Base-by-base conservation (phyloP, 2,797 vertebrate genomes). In the Bucorvus abyssinicus region DNA sequence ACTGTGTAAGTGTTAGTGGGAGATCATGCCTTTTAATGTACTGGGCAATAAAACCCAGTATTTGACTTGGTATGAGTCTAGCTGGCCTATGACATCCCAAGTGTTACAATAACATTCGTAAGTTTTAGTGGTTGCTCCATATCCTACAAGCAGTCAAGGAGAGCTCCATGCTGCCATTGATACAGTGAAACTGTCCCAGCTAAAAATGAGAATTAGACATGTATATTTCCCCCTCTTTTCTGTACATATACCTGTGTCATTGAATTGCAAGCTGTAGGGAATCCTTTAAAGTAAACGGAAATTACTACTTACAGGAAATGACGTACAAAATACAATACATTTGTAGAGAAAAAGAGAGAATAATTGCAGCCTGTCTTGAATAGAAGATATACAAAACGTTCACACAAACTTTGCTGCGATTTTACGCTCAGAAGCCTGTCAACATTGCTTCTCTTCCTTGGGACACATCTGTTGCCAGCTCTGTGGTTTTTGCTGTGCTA, bases 21-120 rank as follows among this genome's bases (percentile, higher is more conserved):
- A 87, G 70, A 82, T 86, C 70, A 93, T 13, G 53, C 30, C 24
- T 94, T 95, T 94, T 87, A 93, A 81, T 4, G 9, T 77, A 64
- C 32, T 68, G 38, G 80, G 19, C 52, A 95, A 89, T 74, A 61
- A 80, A 90, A 85, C 56, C 55, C 63, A 59, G 18, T 69, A 70
- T 65, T 94, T 86, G 47, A 74, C 36, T 79, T 87, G 60, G 13
- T 80, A 69, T 27, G 80, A 80, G 68, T 89, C 64, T 74, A 60
- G 23, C 74, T 94, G 76, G 52, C 73, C 94, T 90, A 30, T 69
- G 91, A 90, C 40, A 84, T 89, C 56, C 53, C 45, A 65, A 77
- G 63, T 19, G 44, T 82, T 96, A 52, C 17, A 94, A 70, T 76
- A 74, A 93, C 44, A 60, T 69, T 79, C 65, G 83, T 56, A 67